Percentiles rank a stretch among this genome's conserved stretches.
Evolutionary conservation across 2,113 vertebrate genomes (phyloP).

Genomic region (Pseudonaja textilis): DNA sequence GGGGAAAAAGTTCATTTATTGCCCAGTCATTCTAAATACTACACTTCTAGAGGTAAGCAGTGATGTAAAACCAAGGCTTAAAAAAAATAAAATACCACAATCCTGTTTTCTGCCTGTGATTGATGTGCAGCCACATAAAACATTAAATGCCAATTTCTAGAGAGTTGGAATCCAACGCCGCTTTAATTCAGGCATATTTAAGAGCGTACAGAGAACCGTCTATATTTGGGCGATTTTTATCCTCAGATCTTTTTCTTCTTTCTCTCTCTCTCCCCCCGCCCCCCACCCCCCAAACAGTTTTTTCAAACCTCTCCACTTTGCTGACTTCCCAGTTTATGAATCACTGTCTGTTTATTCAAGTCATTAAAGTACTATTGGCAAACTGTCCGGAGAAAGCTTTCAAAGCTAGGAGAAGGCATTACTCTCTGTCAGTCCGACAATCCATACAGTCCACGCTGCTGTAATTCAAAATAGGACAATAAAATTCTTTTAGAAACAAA

Average conservation of each 20-base stretch:
- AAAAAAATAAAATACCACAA: accelerated
- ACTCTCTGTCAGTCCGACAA: neutral
- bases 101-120: neutral
- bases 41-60: neutral
- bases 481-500: neutral
- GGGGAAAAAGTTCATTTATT: neutral
- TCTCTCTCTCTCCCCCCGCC: too few species aligned
- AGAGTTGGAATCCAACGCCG: constrained; percentile 28
- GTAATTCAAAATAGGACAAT: neutral
- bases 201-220: neutral
- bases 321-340: constrained; percentile 39
- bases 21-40: too few species aligned
- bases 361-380: constrained; percentile 39
- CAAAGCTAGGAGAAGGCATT: neutral
- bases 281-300: neutral
- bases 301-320: constrained; percentile 15
- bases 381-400: constrained; percentile 36
- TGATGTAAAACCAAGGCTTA: neutral
- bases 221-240: constrained; percentile 20
- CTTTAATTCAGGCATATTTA: constrained; percentile 31
- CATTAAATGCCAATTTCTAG: constrained; percentile 15
- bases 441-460: neutral
- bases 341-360: constrained; percentile 50
- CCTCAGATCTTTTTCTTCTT: neutral
- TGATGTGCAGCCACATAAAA: neutral